Conservation (phyloP, 2,888 invertebrate genomes). For the Amiota communis region DNA sequence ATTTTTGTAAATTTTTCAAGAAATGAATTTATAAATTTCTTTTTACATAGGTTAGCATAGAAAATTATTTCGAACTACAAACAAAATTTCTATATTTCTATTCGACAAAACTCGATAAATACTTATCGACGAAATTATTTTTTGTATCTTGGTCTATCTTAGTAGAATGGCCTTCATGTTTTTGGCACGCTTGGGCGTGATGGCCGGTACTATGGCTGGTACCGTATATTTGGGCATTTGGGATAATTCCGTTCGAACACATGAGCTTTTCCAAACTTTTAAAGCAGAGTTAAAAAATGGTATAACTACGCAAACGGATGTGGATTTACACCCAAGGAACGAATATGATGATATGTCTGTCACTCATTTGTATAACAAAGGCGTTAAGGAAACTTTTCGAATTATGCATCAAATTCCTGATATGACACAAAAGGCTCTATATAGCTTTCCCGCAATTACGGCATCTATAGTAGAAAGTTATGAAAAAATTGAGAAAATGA, state of each 20-base stretch:
- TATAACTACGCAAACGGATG: not conserved
- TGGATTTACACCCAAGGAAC: not conserved
- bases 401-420: conserved; percentile 45
- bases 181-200: conserved; percentile 35
- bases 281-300: conserved; percentile 1
- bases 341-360: conserved; percentile 31
- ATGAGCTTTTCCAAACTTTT: not conserved
- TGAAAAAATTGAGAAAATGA: not conserved
- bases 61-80: too few relatives aligned
- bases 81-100: not conserved
- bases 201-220: conserved; percentile 31
- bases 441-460: conserved; percentile 28
- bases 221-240: conserved; percentile 36
- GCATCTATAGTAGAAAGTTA: not conserved
- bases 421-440: conserved; percentile 41
- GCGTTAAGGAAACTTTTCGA: conserved; percentile 41
- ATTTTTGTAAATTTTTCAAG: too few relatives aligned
- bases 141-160: not conserved
- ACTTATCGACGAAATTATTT: too few relatives aligned
- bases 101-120: not conserved
- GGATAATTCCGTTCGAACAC: conserved; percentile 24
- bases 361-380: conserved; percentile 36
- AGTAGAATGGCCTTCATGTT: conserved; percentile 39
- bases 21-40: too few relatives aligned
- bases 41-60: too few relatives aligned